Base-by-base conservation (phyloP, 2,113 vertebrate species). In the Mormoops blainvillei region DNA sequence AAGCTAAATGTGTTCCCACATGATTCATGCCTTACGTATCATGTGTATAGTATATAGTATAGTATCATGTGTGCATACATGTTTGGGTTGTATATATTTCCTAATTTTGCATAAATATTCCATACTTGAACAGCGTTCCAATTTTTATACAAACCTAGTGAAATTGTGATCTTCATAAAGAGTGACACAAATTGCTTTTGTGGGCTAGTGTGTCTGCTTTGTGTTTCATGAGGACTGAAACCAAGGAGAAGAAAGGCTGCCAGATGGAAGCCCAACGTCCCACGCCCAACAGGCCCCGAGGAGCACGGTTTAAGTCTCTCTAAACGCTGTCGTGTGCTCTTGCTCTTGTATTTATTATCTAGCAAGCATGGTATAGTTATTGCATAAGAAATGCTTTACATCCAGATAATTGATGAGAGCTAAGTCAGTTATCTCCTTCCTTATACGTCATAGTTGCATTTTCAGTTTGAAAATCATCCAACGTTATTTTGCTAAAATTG, bases 171-270 rank as follows among this genome's bases (percentile, higher is more conserved):
- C 26, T 81, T 78, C 82, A 54, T 52, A 38, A n/a, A n/a, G 22
- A 38, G 13, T 12, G 11, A 58, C 3, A 11, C 45, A 43, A 90
- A 48, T 54, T 68, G 54, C 41, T 92, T 73, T 19, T 82, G 24
- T 61, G 36, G 36, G 71, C 54, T 24, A 20, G 45, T 68, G 28
- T 67, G 24, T 71, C 56, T 65, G 15, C 43, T 85, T 73, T 82
- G 14, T 88, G 38, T 96, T 93, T 95, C 76, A 74, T 48, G 91
- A 73, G 56, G 84, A 91, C 78, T 71, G 12, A 33, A 89, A 91
- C 83, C 54, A 96, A 73, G 82, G 45, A 87, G 77, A 91, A 65
- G 43, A 76, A 65, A 91, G 14, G 6, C 38, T 74, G 38, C 77
- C 87, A 91, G 87, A 81, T 77, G 78, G 93, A 82, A 81, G 33